A percentile compares a stretch with the other conserved stretches of the same genome.
Conservation (phyloP, 2,888 invertebrate species). For the Saturnia japonica region DNA sequence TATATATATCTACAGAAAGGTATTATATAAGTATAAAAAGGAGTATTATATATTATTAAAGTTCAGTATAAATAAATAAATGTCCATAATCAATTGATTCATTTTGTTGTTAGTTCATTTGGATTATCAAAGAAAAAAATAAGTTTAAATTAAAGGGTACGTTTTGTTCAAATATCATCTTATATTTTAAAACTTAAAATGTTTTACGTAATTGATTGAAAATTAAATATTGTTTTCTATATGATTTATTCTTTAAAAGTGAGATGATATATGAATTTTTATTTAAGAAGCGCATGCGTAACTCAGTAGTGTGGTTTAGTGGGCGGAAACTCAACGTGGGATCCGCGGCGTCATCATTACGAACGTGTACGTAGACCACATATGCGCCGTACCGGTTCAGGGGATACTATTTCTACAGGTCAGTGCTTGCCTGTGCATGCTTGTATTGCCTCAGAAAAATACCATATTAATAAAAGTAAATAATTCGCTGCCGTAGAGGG, state of each 20-base stretch:
- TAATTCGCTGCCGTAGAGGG: too few relatives aligned
- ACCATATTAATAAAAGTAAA: background rate
- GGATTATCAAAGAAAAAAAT: background rate
- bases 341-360: slow-evolving; percentile 93
- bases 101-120: background rate
- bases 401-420: slow-evolving; percentile 85
- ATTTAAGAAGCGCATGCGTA: slow-evolving; percentile 84
- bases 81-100: background rate
- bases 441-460: background rate
- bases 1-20: too few relatives aligned
- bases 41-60: background rate
- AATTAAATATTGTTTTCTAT: background rate
- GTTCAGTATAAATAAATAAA: background rate
- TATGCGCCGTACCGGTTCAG: slow-evolving; percentile 84
- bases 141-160: slow-evolving; percentile 28
- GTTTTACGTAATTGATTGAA: slow-evolving; percentile 3
- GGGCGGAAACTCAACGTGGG: slow-evolving; percentile 90
- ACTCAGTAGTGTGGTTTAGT: slow-evolving; percentile 74
- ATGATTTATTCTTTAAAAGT: slow-evolving; percentile 24
- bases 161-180: slow-evolving; percentile 40
- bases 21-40: too few relatives aligned
- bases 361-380: slow-evolving; percentile 90
- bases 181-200: slow-evolving; percentile 25
- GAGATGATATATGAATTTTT: slow-evolving; percentile 38
- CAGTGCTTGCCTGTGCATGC: slow-evolving; percentile 28